These are phyloP conservation scores for Schizopygopsis pylzovi DNA, from an alignment of 2,797 vertebrate genomes.

Conservation along the genomic window DNA sequence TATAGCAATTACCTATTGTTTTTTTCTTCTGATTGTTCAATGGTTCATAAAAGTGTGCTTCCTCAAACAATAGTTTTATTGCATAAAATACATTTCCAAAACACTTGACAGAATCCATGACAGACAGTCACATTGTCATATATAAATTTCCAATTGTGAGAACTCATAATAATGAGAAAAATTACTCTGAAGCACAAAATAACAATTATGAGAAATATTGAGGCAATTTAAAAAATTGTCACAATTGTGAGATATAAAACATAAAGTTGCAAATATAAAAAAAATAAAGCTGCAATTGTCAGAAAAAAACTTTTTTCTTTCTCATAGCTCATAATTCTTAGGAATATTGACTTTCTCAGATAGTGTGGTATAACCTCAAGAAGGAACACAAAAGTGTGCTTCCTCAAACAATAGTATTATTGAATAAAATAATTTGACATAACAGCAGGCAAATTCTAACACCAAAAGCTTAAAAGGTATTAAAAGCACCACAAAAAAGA, in stretches of 20 bases:
- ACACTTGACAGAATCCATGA: too few relatives aligned
- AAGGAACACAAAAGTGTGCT: neutral
- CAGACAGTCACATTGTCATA: neutral
- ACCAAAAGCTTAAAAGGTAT: conserved; percentile 48
- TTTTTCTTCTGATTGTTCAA: too few relatives aligned
- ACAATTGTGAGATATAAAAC: neutral
- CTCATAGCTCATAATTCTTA: neutral
- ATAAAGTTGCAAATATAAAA: neutral
- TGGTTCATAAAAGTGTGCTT: neutral
- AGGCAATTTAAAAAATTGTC: neutral
- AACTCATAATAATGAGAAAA: neutral
- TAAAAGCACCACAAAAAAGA: conserved; percentile 49
- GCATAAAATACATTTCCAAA: conserved; percentile 26
- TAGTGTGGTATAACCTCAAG: conserved; percentile 1
- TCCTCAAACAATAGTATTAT: conserved; percentile 57
- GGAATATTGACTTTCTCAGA: neutral
- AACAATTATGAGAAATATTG: neutral
- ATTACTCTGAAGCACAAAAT: neutral
- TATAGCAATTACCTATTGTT: neutral
- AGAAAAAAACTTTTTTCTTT: neutral
- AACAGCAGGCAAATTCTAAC: conserved; percentile 48
- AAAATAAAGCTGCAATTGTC: neutral
- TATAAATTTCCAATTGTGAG: neutral
- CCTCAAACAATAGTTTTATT: conserved; percentile 56
- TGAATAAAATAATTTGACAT: conserved; percentile 54